Conservation (phyloP, 2,888 invertebrate species). For the Cephalotes varians region DNA sequence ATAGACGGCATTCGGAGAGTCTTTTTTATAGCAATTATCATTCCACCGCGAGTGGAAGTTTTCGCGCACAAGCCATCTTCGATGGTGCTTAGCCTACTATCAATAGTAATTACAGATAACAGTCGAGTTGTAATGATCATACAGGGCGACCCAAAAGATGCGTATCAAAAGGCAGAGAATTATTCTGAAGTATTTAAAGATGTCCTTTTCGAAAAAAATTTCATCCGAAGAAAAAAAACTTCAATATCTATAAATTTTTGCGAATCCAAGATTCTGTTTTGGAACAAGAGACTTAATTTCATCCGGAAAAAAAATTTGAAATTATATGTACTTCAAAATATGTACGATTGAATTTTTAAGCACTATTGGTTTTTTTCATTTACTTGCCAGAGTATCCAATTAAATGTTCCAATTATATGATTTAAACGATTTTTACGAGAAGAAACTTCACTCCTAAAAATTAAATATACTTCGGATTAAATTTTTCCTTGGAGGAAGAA, state of each 20-base stretch:
- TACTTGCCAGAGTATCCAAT: background rate
- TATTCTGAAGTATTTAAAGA: background rate
- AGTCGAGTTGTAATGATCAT: constrained; percentile 13
- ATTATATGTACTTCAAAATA: background rate
- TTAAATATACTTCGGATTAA: background rate
- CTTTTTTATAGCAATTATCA: constrained; percentile 30
- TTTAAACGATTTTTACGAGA: background rate
- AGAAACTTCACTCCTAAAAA: background rate
- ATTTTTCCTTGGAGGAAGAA: background rate
- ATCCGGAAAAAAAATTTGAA: background rate
- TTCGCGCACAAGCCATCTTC: constrained; percentile 26
- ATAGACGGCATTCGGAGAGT: background rate
- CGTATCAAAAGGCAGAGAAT: background rate
- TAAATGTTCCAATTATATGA: background rate
- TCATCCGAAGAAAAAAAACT: background rate
- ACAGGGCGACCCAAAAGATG: constrained; percentile 32
- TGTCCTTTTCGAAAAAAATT: background rate
- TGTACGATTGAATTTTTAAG: background rate
- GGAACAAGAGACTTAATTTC: background rate
- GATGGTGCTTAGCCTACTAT: constrained; percentile 23
- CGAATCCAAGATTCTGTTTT: background rate
- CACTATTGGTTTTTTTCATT: background rate
- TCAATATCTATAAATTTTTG: background rate
- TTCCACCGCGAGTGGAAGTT: constrained; percentile 26
- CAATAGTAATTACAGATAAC: constrained; percentile 42